These are phyloP conservation scores for Dallia pectoralis DNA, from an alignment of 2,797 vertebrate genomes.

Conservation along the genomic window DNA sequence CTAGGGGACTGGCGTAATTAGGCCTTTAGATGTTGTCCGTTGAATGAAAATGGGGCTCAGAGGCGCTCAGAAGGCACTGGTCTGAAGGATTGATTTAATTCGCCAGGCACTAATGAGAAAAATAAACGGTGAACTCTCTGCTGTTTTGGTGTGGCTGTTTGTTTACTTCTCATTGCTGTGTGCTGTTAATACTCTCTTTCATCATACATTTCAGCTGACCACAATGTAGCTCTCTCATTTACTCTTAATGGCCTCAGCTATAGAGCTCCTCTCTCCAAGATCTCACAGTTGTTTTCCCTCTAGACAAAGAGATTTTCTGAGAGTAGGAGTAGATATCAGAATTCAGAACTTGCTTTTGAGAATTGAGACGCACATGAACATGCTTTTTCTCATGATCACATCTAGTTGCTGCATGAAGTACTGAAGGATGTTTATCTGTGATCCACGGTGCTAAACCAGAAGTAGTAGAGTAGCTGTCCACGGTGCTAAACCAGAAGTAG, in stretches of 20 bases:
- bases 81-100: constrained; percentile 71
- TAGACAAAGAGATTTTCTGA: constrained; percentile 27
- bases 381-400: neutral
- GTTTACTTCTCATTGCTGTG: constrained; percentile 60
- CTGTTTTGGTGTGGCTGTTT: constrained; percentile 55
- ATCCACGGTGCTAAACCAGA: constrained; percentile 23
- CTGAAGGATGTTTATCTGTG: constrained; percentile 5
- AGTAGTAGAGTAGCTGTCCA: neutral
- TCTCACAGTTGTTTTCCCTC: constrained; percentile 36
- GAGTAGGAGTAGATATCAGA: constrained; percentile 11
- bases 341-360: constrained; percentile 3
- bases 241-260: constrained; percentile 31
- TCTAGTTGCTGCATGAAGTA: neutral
- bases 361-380: neutral
- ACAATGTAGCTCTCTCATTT: constrained; percentile 41
- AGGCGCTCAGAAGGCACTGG: constrained; percentile 46
- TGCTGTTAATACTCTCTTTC: constrained; percentile 60
- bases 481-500: neutral
- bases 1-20: constrained; percentile 63
- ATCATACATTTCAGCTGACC: constrained; percentile 46
- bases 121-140: constrained; percentile 57
- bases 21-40: constrained; percentile 64
- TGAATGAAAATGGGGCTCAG: constrained; percentile 53
- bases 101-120: constrained; percentile 60
- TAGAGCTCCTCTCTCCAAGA: constrained; percentile 39